These are phyloP conservation scores for Myrmophylax atrothorax DNA, from an alignment of 2,113 vertebrate species.

Conservation along the genomic window DNA sequence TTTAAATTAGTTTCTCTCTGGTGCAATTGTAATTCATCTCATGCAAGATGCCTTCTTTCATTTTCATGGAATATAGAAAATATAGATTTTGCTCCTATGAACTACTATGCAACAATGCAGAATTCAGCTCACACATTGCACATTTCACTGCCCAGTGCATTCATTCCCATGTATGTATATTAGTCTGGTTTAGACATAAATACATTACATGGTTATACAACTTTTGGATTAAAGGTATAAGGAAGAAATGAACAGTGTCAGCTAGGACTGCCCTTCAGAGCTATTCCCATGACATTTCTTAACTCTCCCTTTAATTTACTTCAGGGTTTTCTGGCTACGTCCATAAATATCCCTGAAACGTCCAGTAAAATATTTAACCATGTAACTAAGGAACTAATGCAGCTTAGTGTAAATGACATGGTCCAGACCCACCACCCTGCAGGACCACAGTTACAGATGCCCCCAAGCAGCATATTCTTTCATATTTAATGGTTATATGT, in stretches of 20 bases:
- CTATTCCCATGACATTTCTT: background rate
- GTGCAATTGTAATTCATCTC: background rate
- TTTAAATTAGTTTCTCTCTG: background rate
- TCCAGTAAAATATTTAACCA: slow-evolving; percentile 57
- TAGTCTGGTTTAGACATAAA: background rate
- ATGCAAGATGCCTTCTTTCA: background rate
- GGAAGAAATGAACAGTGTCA: background rate
- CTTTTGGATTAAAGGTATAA: background rate
- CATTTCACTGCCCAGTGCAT: background rate
- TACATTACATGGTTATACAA: background rate
- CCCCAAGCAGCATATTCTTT: background rate
- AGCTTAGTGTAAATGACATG: slow-evolving; percentile 29
- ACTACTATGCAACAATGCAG: background rate
- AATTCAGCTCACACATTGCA: background rate
- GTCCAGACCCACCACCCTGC: slow-evolving; percentile 24
- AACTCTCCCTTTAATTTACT: slow-evolving; percentile 33
- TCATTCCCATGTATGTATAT: background rate
- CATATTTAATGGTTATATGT: background rate
- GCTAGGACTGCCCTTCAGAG: background rate
- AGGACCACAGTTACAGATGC: background rate
- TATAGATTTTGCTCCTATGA: background rate
- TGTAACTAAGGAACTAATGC: slow-evolving; percentile 56
- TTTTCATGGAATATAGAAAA: background rate
- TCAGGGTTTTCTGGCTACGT: background rate
- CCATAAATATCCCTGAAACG: slow-evolving; percentile 23